These are phyloP conservation scores for Aporrectodea caliginosa DNA, from an alignment of 1,140 invertebrate species.

Conservation along the genomic window DNA sequence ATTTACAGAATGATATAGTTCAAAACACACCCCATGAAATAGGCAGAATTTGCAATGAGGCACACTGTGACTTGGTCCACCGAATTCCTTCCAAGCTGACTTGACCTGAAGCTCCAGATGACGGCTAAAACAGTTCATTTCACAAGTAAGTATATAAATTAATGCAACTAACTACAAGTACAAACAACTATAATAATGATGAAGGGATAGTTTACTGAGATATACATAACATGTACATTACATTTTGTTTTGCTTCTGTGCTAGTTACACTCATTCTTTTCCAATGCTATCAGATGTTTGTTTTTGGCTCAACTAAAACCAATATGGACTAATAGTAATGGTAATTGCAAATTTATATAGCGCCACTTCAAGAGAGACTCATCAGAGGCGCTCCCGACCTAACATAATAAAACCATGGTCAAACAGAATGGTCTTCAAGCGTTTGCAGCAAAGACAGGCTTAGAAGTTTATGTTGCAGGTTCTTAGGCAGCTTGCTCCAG, in stretches of 20 bases:
- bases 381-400: too few species aligned
- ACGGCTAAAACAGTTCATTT: background rate
- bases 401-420: too few species aligned
- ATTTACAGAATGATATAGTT: background rate
- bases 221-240: too few species aligned
- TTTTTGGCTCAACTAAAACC: too few species aligned
- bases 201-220: too few species aligned
- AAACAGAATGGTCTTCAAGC: too few species aligned
- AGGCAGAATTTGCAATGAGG: background rate
- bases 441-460: too few species aligned
- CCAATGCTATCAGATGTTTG: background rate
- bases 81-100: background rate
- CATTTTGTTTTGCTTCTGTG: background rate
- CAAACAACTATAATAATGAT: background rate
- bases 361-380: too few species aligned
- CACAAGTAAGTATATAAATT: background rate
- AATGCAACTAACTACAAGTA: background rate
- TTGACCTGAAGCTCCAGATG: background rate
- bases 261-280: background rate
- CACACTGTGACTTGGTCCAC: background rate
- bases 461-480: too few species aligned
- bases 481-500: too few species aligned
- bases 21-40: background rate
- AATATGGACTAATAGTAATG: too few species aligned
- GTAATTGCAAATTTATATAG: too few species aligned